Base-by-base conservation (phyloP, 2,888 invertebrate genomes). In the Torymus auratus region DNA sequence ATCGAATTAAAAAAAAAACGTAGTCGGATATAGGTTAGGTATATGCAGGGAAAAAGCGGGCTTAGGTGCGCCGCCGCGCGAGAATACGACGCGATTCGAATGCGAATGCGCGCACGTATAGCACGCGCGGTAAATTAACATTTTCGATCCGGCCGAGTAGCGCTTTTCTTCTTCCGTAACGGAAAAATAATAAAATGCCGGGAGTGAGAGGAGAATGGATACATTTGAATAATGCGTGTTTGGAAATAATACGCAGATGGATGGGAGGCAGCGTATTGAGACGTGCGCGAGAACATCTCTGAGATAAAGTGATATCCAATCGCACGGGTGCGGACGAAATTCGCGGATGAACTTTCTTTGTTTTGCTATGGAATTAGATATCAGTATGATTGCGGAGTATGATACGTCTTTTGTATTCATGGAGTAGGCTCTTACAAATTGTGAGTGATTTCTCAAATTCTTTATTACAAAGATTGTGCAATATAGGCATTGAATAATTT, bases 1-100 rank as follows among this genome's bases (percentile, higher is more conserved):
- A 80, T 58, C 70, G 70, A 74, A 80, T 74, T 80, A 70, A 69
- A 75, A 62, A 75, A 73, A 10, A 53, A 56, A 20, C 20, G 20
- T 20, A 20, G 20, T 20, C 20, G 20, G 1, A 2, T 20, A 2
- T 20, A 20, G 20, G 20, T 20, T 20, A 20, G 20, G 20, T 20
- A 20, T 20, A 20, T 20, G 20, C 20, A 55, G n/a, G 52, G 58
- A 14, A 52, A 67, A 52, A 23, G 12, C 41, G 23, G 61, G 20
- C 28, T 20, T 41, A 77, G 53, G 60, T 60, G 20, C 64, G 23
- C 64, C 13, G n/a, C 52, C 11, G 10, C 10, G 20, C 60, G 23
- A 41, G 61, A 50, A 62, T 69, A 74, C 70, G 69, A 69, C 76
- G 72, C 80, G 58, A 76, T 80, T 75, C 71, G 76, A 67, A 80